Percentiles rank a stretch among this genome's conserved stretches.
Evolutionary conservation across 2,888 invertebrate genomes (phyloP).

Genomic region (Steromphala cineraria): DNA sequence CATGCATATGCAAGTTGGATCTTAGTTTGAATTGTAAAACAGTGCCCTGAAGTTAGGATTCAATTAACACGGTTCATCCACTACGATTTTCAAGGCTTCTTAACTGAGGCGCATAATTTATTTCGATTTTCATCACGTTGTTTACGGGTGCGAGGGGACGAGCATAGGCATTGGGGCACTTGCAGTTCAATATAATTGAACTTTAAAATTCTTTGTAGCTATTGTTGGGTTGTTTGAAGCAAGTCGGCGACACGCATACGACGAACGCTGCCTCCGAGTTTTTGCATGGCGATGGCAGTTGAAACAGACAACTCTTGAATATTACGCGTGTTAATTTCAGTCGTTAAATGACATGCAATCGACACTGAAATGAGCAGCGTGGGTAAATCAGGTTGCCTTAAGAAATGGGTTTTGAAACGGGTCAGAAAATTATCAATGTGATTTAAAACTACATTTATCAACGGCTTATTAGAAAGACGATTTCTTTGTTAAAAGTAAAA

Average conservation of each 20-base stretch:
- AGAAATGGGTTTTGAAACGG: too few relatives aligned
- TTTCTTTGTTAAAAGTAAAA: too few relatives aligned
- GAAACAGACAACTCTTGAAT: background rate
- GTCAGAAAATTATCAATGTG: too few relatives aligned
- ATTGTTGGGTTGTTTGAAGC: background rate
- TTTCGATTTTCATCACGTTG: conserved; percentile 1
- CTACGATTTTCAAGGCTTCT: background rate
- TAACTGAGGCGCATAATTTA: background rate
- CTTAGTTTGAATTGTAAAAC: conserved; percentile 6
- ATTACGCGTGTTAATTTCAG: background rate
- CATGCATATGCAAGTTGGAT: background rate
- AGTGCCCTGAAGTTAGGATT: background rate
- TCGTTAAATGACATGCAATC: background rate
- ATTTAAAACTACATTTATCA: too few relatives aligned
- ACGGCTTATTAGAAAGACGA: too few relatives aligned
- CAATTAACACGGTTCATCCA: conserved; percentile 9
- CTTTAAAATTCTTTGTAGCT: background rate
- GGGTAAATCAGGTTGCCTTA: too few relatives aligned
- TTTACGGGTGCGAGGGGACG: background rate
- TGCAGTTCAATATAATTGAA: background rate
- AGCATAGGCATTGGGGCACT: background rate
- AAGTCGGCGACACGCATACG: background rate
- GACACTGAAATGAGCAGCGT: background rate
- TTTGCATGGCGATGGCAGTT: background rate
- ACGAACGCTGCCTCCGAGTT: background rate